Evolutionary conservation across 2,113 vertebrate genomes (phyloP).

Genomic region (Megaptera novaeangliae): DNA sequence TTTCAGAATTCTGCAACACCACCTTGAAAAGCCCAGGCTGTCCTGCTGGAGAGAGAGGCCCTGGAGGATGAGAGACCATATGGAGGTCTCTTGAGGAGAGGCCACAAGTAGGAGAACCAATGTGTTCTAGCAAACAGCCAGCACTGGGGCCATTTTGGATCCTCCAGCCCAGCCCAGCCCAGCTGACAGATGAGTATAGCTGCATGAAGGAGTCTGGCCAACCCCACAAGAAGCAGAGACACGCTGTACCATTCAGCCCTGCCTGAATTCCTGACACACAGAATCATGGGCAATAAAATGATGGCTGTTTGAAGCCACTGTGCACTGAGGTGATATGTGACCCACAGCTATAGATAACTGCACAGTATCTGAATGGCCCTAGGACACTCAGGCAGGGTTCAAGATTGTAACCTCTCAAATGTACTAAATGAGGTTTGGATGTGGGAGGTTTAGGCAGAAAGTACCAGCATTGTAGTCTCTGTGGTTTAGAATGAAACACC

Average conservation of each 20-base stretch:
- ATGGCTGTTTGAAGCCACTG: neutral
- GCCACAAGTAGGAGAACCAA: neutral
- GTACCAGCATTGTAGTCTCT: neutral
- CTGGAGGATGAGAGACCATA: neutral
- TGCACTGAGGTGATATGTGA: neutral
- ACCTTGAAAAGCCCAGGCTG: neutral
- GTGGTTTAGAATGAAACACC: neutral
- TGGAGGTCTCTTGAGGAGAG: neutral
- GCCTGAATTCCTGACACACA: conserved; percentile 9
- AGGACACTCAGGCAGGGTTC: neutral
- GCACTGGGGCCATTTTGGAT: neutral
- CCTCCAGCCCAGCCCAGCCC: neutral
- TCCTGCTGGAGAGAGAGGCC: neutral
- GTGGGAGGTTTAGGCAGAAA: neutral
- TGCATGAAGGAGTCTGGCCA: neutral
- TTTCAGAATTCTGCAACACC: neutral
- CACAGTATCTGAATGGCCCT: neutral
- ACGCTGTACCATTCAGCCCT: neutral
- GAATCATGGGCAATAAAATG: neutral
- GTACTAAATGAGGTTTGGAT: neutral
- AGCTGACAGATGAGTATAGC: neutral
- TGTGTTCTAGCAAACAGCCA: neutral
- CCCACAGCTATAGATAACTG: neutral
- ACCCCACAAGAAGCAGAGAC: neutral
- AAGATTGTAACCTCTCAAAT: neutral